Evolutionary conservation across 2,113 vertebrate species (phyloP).

Genomic region (Trematomus loennbergii): DNA sequence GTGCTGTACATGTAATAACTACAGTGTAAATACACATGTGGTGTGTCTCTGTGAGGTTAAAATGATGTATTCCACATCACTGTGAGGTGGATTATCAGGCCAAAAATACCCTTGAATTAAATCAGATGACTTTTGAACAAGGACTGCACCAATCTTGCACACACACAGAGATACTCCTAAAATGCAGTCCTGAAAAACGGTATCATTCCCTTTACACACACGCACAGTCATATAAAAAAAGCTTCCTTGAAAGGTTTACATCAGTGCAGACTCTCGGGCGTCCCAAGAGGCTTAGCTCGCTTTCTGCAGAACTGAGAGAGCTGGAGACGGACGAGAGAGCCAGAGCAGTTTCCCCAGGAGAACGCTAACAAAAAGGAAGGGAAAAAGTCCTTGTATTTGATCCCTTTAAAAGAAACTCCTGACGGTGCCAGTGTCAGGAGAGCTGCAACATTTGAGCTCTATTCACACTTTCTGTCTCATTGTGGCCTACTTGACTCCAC

Average conservation of each 20-base stretch:
- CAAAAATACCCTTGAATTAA: constrained; percentile 35
- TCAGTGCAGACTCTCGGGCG: constrained; percentile 53
- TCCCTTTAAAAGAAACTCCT: constrained; percentile 2
- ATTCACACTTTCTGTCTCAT: constrained; percentile 2
- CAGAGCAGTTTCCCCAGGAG: constrained; percentile 40
- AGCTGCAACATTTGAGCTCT: constrained; percentile 19
- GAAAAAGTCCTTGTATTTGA: constrained; percentile 6
- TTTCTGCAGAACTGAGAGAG: constrained; percentile 42
- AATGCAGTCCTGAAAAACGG: constrained; percentile 17
- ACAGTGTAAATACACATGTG: no score
- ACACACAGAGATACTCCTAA: constrained; percentile 5
- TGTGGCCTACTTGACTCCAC: constrained; percentile 19
- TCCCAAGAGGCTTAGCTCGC: constrained; percentile 56
- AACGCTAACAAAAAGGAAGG: constrained; percentile 40
- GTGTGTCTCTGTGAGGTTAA: neutral
- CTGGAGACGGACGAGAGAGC: constrained; percentile 46
- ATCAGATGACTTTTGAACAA: constrained; percentile 10
- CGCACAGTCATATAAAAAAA: constrained; percentile 56
- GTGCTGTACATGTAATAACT: no score
- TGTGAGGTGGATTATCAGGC: constrained; percentile 31
- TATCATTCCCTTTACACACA: constrained; percentile 36
- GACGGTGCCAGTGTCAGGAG: neutral
- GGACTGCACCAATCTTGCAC: constrained; percentile 12
- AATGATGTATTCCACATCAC: constrained; percentile 43
- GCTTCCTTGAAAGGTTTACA: constrained; percentile 65